Evolutionary conservation across 2,888 invertebrate species (phyloP), one percentile per base, ranked within the genome.

Genomic region (Lepidochrysops patricia): DNA sequence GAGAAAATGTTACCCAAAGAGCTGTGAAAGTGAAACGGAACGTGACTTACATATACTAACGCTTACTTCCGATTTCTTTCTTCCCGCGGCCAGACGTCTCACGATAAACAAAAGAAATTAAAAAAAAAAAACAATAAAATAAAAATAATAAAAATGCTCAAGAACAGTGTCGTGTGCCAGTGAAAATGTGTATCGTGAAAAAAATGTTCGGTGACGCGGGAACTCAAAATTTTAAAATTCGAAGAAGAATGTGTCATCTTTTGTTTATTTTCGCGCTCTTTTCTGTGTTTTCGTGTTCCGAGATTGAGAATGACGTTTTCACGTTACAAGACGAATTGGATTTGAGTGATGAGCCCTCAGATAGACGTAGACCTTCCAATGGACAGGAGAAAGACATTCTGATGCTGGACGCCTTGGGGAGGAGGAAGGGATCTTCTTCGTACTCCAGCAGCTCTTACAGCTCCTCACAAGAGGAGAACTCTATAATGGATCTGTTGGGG

Each of bases 401-500:
- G 64, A 82, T 95, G 52, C 80, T 95, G 71, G 94, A 94, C 63
- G 94, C 94, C 0, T 77, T 95, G 50, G 93, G 93, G 0, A 91
- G 94, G 58, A 91, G 94, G 67, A 91, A 91, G 64, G 90, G 91
- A 4, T 88, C 91, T 7, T 83, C 91, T 62, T 87, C 91, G 13
- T 76, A 71, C 61, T 62, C 62, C 19, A 63, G 66, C 57, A 71
- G 75, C 0, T 80, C 59, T 23, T 59, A 84, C 57, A 74, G 79
- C 23, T 73, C 82, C 0, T 77, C 87, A 1, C 91, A 91, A 60
- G 89, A 90, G 63, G 92, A 94, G 70, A 69, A 93, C 70, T 93
- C 94, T 57, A 92, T 96, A 64, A 94, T 96, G 91, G 95, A 96
- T 78, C 93, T 96, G 90, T 87, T 96, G 72, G 95, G 95, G 64